A percentile compares a stretch with the other conserved stretches of the same genome.
These are phyloP conservation scores for Caenorhabditis sulstoni DNA, from an alignment of 2,888 invertebrate species.

Conservation along the genomic window DNA sequence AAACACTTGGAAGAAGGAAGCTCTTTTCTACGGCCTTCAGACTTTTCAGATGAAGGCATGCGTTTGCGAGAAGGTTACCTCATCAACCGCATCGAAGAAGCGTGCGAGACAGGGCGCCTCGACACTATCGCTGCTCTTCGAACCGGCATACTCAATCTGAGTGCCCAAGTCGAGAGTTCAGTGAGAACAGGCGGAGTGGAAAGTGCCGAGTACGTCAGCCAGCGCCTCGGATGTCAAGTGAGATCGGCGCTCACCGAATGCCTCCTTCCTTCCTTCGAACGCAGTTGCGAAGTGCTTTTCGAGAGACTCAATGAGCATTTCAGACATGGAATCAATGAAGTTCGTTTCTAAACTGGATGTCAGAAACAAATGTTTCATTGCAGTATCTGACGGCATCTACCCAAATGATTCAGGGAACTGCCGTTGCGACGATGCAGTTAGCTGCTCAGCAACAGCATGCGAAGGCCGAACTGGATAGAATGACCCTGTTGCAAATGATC, in stretches of 20 bases:
- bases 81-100: constrained; percentile 49
- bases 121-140: constrained; percentile 40
- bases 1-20: neutral
- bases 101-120: constrained; percentile 36
- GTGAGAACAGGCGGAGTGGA: constrained; percentile 7
- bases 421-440: constrained; percentile 40
- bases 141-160: constrained; percentile 10
- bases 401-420: constrained; percentile 45
- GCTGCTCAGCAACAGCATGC: constrained; percentile 44
- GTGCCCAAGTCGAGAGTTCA: constrained; percentile 3
- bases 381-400: constrained; percentile 32
- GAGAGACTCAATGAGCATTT: constrained; percentile 92
- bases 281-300: constrained; percentile 85
- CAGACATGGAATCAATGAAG: constrained; percentile 87
- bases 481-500: constrained; percentile 24
- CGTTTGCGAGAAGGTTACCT: constrained; percentile 48
- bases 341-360: neutral
- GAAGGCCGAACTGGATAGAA: constrained; percentile 26
- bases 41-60: constrained; percentile 40
- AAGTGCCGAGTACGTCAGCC: constrained; percentile 42
- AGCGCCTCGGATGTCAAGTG: constrained; percentile 36
- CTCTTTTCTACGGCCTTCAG: neutral
- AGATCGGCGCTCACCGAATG: constrained; percentile 39
- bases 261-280: constrained; percentile 71
- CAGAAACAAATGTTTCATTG: too few species aligned